Conservation (phyloP, 2,797 vertebrate species). For the Girardinus metallicus region DNA sequence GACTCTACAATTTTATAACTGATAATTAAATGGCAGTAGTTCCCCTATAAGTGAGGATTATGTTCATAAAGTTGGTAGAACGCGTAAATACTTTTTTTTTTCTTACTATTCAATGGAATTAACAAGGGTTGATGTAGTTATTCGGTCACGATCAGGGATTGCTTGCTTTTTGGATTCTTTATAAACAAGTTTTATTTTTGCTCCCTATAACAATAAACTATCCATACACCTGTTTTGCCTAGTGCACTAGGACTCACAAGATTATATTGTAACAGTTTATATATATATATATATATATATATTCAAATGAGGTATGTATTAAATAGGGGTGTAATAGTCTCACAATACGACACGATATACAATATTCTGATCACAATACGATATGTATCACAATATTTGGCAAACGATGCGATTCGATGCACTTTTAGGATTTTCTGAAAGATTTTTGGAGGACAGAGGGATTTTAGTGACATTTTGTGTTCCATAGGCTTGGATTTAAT, state of each 20-base stretch:
- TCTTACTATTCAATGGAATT: too few species aligned
- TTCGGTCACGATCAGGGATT: slow-evolving; percentile 3
- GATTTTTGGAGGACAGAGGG: too few species aligned
- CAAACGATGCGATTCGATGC: too few species aligned
- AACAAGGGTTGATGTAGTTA: background rate
- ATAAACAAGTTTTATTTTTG: slow-evolving; percentile 22
- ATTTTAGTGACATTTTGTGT: too few species aligned
- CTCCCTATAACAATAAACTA: slow-evolving; percentile 7
- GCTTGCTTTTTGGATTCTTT: slow-evolving; percentile 13
- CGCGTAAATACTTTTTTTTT: background rate
- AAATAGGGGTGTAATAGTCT: too few species aligned
- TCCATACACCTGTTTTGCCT: slow-evolving; percentile 33
- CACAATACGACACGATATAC: too few species aligned
- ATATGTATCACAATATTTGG: too few species aligned
- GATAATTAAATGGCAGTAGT: background rate
- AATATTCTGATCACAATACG: too few species aligned
- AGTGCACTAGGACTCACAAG: slow-evolving; percentile 26
- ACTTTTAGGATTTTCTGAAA: too few species aligned
- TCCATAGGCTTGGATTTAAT: too few species aligned
- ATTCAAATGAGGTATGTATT: slow-evolving; percentile 59
- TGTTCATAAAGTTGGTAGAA: background rate
- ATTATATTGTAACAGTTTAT: slow-evolving; percentile 33
- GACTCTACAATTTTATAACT: background rate
- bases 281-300: slow-evolving; percentile 44
- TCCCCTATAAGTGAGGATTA: background rate